Evolutionary conservation across 2,888 invertebrate species (phyloP).

Genomic region (Drosophila quinaria): DNA sequence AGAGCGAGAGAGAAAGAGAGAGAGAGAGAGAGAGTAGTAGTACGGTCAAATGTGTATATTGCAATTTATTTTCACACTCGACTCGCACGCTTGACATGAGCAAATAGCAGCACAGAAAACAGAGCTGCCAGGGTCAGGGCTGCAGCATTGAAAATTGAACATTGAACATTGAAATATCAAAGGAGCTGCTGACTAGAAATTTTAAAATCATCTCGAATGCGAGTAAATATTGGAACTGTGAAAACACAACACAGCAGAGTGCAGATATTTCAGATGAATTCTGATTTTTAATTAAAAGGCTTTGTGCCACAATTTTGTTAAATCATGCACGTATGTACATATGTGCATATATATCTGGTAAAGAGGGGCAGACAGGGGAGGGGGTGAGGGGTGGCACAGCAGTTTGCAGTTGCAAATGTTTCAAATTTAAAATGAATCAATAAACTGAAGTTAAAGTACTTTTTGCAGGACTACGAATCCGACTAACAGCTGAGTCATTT

Average conservation of each 20-base stretch:
- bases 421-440: constrained; percentile 40
- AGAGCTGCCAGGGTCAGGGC: constrained; percentile 45
- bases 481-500: constrained; percentile 66
- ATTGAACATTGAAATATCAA: constrained; percentile 13
- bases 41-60: constrained; percentile 14
- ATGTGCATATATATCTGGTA: too few relatives aligned
- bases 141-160: constrained; percentile 5
- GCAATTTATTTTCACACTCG: constrained; percentile 73
- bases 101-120: constrained; percentile 58
- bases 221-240: constrained; percentile 62
- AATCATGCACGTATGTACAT: constrained; percentile 31
- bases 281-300: constrained; percentile 72
- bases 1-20: too few relatives aligned
- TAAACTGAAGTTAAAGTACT: constrained; percentile 29
- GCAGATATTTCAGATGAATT: constrained; percentile 39
- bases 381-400: not conserved
- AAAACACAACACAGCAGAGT: constrained; percentile 26
- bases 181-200: constrained; percentile 37
- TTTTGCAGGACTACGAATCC: not conserved
- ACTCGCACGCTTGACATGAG: constrained; percentile 44
- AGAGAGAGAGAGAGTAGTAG: not conserved
- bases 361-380: not conserved
- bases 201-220: constrained; percentile 71
- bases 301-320: constrained; percentile 44
- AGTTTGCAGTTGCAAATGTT: not conserved